Base-by-base conservation (phyloP, 2,888 invertebrate species). In the Epistrophella euchroma region DNA sequence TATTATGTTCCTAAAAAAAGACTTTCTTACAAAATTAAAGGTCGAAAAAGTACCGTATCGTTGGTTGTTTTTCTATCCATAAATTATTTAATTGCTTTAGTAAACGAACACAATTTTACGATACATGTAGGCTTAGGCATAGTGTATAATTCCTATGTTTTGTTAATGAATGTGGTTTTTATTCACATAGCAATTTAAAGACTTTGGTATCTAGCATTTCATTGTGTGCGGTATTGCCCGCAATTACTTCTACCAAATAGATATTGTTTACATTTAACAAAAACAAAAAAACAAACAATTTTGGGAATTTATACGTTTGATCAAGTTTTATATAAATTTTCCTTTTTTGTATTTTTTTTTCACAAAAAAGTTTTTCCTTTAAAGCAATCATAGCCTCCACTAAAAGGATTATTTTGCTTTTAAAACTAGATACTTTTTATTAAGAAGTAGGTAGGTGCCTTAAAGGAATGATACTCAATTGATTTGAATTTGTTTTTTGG, bases 11-110 rank as follows among this genome's bases (percentile, higher is more conserved):
- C 19, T 32, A 11, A 19, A 50, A 50, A 19, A 22, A 50, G 11
- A 10, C 11, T 19, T 47, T 47, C 1, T 5, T 47, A 40, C 15
- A 15, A n/a, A 43, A n/a, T 43, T 43, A 43, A 43, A 43, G 43
- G 43, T n/a, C 43, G n/a, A 15, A 15, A n/a, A 2, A 15, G 1
- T 11, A 35, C 40, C 13, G 40, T 40, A 11, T 43, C 6, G n/a
- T 43, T n/a, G 43, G 15, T 43, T 17, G 17, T 19, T 19, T 50
- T 22, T 7, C 22, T 2, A 52, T 2, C 3, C 13, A 52, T 52
- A 52, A 52, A 22, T 25, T 52, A 52, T 52, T 22, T 25, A 52
- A 52, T 52, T 52, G 50, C 15, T 52, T 25, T 25, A 25, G 22
- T 25, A 25, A 52, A 25, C 25, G 22, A 5, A 52, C 13, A 52